phyloP scores from a whole-genome alignment of 2,797 vertebrate genomes.

The Takifugu ocellatus region DNA sequence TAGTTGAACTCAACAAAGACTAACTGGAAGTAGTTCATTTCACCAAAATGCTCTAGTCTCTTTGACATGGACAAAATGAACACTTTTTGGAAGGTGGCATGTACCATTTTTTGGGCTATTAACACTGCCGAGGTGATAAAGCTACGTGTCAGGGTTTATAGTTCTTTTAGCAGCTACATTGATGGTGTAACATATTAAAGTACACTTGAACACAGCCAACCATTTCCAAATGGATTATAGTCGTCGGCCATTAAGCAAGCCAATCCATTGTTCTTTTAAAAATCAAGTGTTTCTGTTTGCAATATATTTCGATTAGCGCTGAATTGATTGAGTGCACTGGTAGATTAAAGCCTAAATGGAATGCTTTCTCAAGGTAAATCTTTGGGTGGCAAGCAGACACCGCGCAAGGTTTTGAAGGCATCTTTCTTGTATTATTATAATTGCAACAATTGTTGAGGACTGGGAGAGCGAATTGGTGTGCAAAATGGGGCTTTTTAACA shows the following conservation, averaged over 20 bases:
- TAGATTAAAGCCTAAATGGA: conserved; percentile 62
- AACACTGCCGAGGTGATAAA: not conserved
- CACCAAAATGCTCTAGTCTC: no score
- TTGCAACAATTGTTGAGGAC: conserved; percentile 52
- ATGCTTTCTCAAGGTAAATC: conserved; percentile 61
- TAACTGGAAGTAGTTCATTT: no score
- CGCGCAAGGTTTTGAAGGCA: conserved; percentile 53
- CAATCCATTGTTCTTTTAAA: conserved; percentile 46
- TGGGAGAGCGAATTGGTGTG: conserved; percentile 44
- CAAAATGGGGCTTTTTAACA: conserved; percentile 58
- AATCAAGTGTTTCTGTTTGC: conserved; percentile 61
- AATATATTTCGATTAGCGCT: conserved; percentile 64
- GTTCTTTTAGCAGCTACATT: conserved; percentile 11
- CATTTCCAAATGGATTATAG: conserved; percentile 48
- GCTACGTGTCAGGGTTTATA: conserved; percentile 10
- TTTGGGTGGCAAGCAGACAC: conserved; percentile 49
- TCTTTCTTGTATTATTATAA: conserved; percentile 59
- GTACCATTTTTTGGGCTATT: no score
- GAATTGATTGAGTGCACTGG: conserved; percentile 63
- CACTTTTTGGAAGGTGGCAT: no score
- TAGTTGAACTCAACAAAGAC: no score
- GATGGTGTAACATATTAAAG: conserved; percentile 22
- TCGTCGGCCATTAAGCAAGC: conserved; percentile 41
- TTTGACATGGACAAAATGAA: no score
- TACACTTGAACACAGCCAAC: conserved; percentile 33